phyloP scores from a whole-genome alignment of 2,113 vertebrate species.

The Coturnix japonica region DNA sequence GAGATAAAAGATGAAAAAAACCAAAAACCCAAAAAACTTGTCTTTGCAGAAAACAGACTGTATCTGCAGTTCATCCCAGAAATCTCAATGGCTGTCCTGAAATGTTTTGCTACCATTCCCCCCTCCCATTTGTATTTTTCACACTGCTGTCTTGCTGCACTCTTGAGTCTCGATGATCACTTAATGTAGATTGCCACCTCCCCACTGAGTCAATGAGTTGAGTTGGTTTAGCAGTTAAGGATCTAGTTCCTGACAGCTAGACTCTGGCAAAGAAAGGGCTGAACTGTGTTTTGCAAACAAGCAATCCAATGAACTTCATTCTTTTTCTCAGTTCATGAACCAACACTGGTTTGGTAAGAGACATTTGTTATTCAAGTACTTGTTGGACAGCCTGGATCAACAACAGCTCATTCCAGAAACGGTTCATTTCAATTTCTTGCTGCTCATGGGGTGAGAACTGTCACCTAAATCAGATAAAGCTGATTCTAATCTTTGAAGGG shows the following conservation, averaged over 20 bases:
- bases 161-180: neutral
- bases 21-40: neutral
- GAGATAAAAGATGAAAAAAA: neutral
- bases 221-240: constrained; percentile 29
- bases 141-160: neutral
- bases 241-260: constrained; percentile 13
- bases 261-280: constrained; percentile 46
- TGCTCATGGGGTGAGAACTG: constrained; percentile 62
- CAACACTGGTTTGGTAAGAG: constrained; percentile 53
- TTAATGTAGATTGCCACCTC: constrained; percentile 25
- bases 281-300: constrained; percentile 61
- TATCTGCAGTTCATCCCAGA: neutral
- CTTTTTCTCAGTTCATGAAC: constrained; percentile 61
- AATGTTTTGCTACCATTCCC: neutral
- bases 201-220: neutral
- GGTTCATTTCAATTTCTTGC: constrained; percentile 60
- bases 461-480: constrained; percentile 65
- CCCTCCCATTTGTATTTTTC: neutral
- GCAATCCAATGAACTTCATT: constrained; percentile 46
- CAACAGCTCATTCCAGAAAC: constrained; percentile 66
- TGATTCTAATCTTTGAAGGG: constrained; percentile 52
- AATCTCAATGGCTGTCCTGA: neutral
- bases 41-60: neutral
- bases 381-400: constrained; percentile 64
- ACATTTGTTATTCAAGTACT: constrained; percentile 70